Conservation (phyloP, 92 coral and sea anemone genomes). For the Isaurus tuberculatus region DNA sequence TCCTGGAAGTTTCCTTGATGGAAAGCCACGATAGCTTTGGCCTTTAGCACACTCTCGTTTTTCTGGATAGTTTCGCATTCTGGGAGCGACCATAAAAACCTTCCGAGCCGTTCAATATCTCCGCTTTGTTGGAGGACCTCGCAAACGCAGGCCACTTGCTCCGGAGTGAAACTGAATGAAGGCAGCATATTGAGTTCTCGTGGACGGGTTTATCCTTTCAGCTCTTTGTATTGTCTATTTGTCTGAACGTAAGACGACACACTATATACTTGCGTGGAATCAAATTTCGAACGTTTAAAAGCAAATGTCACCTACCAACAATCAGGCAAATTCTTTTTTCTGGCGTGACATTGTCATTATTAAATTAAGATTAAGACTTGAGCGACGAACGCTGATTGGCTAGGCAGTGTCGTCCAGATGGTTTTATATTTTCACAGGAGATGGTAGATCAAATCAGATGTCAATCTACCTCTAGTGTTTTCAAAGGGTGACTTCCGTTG, state of each 20-base stretch:
- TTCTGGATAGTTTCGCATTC: slow-evolving; percentile 99
- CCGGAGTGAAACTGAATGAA: slow-evolving; percentile 99
- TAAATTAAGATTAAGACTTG: slow-evolving; percentile 96
- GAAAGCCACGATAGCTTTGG: slow-evolving; percentile 95
- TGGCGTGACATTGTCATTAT: slow-evolving; percentile 99
- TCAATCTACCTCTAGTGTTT: slow-evolving; percentile 89
- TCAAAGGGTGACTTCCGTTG: slow-evolving; percentile 84
- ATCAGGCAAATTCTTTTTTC: slow-evolving; percentile 90
- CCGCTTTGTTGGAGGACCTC: slow-evolving; percentile 99
- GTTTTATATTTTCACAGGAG: slow-evolving; percentile 94
- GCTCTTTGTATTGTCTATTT: slow-evolving; percentile 94
- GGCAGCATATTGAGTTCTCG: slow-evolving; percentile 88
- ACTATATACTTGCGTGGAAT: slow-evolving; percentile 97
- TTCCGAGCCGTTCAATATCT: slow-evolving; percentile 97
- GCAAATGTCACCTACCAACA: slow-evolving; percentile 89
- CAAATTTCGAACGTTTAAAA: slow-evolving; percentile 96
- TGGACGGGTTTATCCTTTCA: slow-evolving; percentile 87
- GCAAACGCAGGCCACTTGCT: slow-evolving; percentile 99
- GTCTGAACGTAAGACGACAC: slow-evolving; percentile 98
- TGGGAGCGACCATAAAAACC: slow-evolving; percentile 99
- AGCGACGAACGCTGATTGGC: slow-evolving; percentile 83
- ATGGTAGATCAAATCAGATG: slow-evolving; percentile 90
- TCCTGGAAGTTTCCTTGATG: slow-evolving; percentile 99
- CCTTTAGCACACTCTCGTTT: slow-evolving; percentile 98
- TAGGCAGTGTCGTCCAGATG: slow-evolving; percentile 82